phyloP scores from a whole-genome alignment of 2,113 vertebrate genomes.

The Propithecus coquereli region DNA sequence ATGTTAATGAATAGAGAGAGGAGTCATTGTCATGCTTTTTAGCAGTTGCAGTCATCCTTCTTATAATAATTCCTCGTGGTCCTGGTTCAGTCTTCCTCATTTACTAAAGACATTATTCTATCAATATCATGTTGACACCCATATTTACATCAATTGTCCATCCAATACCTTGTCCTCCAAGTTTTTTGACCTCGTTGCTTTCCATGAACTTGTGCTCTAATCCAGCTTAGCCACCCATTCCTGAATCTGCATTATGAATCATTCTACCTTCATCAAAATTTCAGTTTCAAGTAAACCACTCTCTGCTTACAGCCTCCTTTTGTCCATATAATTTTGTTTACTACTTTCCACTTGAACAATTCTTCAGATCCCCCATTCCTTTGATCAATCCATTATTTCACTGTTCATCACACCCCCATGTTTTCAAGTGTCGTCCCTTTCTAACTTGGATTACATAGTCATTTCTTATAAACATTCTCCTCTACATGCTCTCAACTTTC shows the following conservation, averaged over 20 bases:
- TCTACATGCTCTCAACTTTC: not conserved
- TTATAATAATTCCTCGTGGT: not conserved
- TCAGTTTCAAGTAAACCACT: not conserved
- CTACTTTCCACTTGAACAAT: not conserved
- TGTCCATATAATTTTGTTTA: not conserved
- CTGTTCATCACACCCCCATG: not conserved
- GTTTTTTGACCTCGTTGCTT: not conserved
- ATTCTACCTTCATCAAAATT: not conserved
- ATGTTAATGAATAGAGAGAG: not conserved
- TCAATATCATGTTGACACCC: not conserved
- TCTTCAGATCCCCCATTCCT: not conserved
- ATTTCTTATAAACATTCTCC: not conserved
- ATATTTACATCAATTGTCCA: not conserved
- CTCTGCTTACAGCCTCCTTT: not conserved
- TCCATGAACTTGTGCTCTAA: not conserved
- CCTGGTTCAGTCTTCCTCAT: not conserved
- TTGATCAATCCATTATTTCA: not conserved
- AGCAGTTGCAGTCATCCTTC: not conserved
- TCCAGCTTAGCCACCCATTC: not conserved
- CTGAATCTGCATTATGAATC: not conserved
- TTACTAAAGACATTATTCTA: not conserved
- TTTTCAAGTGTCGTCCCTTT: not conserved
- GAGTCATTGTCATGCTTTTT: not conserved
- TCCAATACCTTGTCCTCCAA: not conserved
- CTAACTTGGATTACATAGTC: not conserved